These are phyloP conservation scores for Palythoa grandiflora DNA, from an alignment of 92 coral and sea anemone genomes.

Conservation along the genomic window DNA sequence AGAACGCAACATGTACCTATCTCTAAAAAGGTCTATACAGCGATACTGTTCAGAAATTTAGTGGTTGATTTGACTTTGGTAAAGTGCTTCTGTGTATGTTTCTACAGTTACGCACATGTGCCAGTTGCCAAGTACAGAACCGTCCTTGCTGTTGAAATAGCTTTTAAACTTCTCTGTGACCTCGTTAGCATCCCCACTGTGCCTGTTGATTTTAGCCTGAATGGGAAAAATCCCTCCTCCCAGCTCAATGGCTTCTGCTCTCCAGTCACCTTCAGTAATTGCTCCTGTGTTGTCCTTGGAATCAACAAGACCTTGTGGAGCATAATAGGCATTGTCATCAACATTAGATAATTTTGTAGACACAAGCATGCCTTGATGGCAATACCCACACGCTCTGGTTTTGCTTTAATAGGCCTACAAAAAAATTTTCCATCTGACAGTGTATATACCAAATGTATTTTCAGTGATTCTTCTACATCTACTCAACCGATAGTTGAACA, in stretches of 20 bases:
- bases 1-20: too few relatives aligned
- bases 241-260: slow-evolving; percentile 6
- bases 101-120: slow-evolving; percentile 18
- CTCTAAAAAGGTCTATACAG: background rate
- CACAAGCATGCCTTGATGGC: slow-evolving; percentile 30
- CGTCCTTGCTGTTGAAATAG: slow-evolving; percentile 25
- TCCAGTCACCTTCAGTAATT: slow-evolving; percentile 13
- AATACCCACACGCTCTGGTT: background rate
- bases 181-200: background rate
- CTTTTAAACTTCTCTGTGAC: background rate
- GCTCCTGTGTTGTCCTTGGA: background rate
- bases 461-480: slow-evolving; percentile 26
- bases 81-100: slow-evolving; percentile 52
- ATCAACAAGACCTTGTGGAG: slow-evolving; percentile 26
- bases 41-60: background rate
- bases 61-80: slow-evolving; percentile 34
- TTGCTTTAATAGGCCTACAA: slow-evolving; percentile 25
- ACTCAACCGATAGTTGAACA: slow-evolving; percentile 40
- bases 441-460: slow-evolving; percentile 19
- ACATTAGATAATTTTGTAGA: slow-evolving; percentile 23
- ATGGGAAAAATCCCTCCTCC: slow-evolving; percentile 8
- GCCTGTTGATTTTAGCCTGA: background rate
- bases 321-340: slow-evolving; percentile 24
- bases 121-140: slow-evolving; percentile 30
- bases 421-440: slow-evolving; percentile 24